Evolutionary conservation across 1,140 invertebrate species (phyloP).

Genomic region (Dufourea novaeangliae): DNA sequence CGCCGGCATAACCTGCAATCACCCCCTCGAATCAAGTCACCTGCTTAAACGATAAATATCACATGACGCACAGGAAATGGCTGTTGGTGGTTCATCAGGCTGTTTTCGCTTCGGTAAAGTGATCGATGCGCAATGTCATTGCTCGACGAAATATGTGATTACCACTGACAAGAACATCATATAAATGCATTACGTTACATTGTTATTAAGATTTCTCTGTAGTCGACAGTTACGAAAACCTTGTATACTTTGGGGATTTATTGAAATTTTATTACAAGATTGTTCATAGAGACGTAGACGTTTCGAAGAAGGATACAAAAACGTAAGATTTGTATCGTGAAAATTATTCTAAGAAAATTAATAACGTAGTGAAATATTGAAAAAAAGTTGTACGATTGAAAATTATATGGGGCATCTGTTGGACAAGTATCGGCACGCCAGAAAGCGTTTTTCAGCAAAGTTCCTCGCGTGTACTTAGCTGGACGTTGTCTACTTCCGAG

Average conservation of each 20-base stretch:
- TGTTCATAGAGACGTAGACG: too few relatives aligned
- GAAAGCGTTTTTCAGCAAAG: constrained; percentile 56
- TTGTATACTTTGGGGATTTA: not conserved
- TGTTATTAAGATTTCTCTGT: not conserved
- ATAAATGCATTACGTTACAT: not conserved
- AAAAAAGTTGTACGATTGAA: not conserved
- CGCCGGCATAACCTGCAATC: constrained; percentile 60
- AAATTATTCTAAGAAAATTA: too few relatives aligned
- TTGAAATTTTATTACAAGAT: too few relatives aligned
- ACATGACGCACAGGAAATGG: constrained; percentile 69
- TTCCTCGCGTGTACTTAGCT: constrained; percentile 76
- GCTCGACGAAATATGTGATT: not conserved
- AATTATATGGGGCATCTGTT: not conserved
- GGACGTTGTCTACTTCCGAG: constrained; percentile 76
- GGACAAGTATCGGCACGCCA: not conserved
- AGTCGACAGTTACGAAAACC: not conserved
- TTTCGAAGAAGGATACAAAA: too few relatives aligned
- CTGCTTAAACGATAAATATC: constrained; percentile 70
- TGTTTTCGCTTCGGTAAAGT: constrained; percentile 45
- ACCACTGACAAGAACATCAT: constrained; percentile 44
- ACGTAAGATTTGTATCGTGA: too few relatives aligned
- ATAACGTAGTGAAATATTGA: too few relatives aligned
- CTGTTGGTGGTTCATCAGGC: constrained; percentile 58
- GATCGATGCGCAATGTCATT: constrained; percentile 47
- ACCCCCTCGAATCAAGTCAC: constrained; percentile 65